phyloP scores from a whole-genome alignment of 2,888 invertebrate genomes.

The Nomada hirtipes region DNA sequence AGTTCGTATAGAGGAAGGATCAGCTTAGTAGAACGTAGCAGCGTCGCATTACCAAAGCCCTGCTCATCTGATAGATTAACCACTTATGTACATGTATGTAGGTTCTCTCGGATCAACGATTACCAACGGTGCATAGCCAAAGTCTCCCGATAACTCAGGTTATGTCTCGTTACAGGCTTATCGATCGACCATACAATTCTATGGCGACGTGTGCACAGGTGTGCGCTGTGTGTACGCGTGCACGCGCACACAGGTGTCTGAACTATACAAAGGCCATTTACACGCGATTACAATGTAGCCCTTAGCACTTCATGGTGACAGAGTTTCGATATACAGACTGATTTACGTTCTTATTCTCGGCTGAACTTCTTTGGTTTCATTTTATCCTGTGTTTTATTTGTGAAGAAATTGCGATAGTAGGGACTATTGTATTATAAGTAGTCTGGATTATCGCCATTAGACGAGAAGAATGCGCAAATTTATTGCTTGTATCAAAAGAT shows the following conservation, averaged over 20 bases:
- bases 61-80: conserved; percentile 55
- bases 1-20: not conserved
- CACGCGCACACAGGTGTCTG: conserved; percentile 17
- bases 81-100: conserved; percentile 37
- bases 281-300: conserved; percentile 39
- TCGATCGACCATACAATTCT: conserved; percentile 68
- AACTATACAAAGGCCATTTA: conserved; percentile 44
- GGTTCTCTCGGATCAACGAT: conserved; percentile 53
- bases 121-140: conserved; percentile 52
- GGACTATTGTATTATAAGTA: not conserved
- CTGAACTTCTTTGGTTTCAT: conserved; percentile 12
- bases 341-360: conserved; percentile 5
- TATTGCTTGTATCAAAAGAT: too few species aligned
- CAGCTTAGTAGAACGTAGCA: not conserved
- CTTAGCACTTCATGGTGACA: conserved; percentile 25
- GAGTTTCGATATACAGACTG: conserved; percentile 23
- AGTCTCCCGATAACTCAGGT: conserved; percentile 58
- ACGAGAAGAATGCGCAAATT: too few species aligned
- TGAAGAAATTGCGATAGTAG: not conserved
- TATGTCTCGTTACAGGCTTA: conserved; percentile 65
- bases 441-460: not conserved
- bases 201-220: conserved; percentile 44
- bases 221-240: not conserved
- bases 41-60: conserved; percentile 30
- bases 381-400: too few species aligned